These are phyloP conservation scores for Creontiades dilutus DNA, from an alignment of 2,888 invertebrate genomes.

Conservation along the genomic window DNA sequence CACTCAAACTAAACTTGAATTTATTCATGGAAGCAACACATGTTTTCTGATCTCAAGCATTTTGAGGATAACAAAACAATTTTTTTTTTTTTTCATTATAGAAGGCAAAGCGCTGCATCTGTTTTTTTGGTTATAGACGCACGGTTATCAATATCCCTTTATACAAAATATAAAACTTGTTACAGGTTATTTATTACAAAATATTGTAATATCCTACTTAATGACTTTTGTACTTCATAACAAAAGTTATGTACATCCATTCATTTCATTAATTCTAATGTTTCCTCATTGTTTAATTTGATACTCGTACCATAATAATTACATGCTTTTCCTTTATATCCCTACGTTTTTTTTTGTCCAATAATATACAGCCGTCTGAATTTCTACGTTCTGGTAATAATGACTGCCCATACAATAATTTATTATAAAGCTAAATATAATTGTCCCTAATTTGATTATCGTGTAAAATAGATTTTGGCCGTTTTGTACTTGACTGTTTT, in stretches of 20 bases:
- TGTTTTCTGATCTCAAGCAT: conserved; percentile 28
- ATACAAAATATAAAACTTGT: conserved; percentile 50
- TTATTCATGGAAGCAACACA: conserved; percentile 46
- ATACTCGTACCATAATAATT: conserved; percentile 10
- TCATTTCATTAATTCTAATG: neutral
- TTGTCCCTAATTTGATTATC: conserved; percentile 40
- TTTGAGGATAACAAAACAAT: neutral
- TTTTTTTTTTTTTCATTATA: neutral
- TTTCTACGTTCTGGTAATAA: conserved; percentile 24
- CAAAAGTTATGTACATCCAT: conserved; percentile 33
- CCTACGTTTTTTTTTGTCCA: conserved; percentile 31
- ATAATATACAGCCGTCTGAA: conserved; percentile 14
- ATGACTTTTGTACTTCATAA: conserved; percentile 27
- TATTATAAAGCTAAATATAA: conserved; percentile 21
- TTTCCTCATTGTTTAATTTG: neutral
- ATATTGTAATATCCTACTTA: conserved; percentile 40
- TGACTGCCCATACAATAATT: neutral
- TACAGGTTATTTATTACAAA: conserved; percentile 22
- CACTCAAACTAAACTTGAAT: conserved; percentile 47
- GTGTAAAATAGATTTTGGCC: conserved; percentile 20
- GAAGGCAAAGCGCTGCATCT: conserved; percentile 41
- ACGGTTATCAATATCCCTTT: neutral
- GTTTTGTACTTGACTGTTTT: conserved; percentile 18
- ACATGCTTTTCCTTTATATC: neutral
- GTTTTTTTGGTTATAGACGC: neutral